A percentile compares a stretch with the other conserved stretches of the same genome.
Conservation (phyloP, 2,113 vertebrate species). For the Colossoma macropomum region DNA sequence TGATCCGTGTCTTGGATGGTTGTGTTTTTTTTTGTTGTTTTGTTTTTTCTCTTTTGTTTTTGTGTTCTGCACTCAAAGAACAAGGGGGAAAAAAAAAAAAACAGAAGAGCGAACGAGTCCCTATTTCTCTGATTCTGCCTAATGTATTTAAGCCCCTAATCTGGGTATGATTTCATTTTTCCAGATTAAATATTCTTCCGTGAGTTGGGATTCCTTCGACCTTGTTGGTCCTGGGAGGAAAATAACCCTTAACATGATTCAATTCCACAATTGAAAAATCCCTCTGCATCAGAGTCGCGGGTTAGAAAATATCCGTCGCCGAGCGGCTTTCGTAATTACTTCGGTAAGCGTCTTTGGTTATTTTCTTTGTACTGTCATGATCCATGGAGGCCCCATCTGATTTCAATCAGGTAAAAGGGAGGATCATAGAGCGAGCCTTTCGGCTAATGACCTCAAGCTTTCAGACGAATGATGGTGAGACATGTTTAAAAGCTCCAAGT, state of each 20-base stretch:
- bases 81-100: background rate
- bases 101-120: background rate
- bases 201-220: conserved; percentile 33
- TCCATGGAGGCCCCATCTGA: conserved; percentile 44
- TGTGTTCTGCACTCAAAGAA: background rate
- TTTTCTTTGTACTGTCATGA: conserved; percentile 44
- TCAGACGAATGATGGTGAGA: conserved; percentile 48
- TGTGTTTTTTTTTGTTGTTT: background rate
- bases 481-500: conserved; percentile 43
- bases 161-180: conserved; percentile 39
- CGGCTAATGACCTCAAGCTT: conserved; percentile 37
- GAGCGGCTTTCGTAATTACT: conserved; percentile 32
- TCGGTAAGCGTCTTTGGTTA: conserved; percentile 29
- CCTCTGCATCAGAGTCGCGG: conserved; percentile 16
- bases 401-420: conserved; percentile 56
- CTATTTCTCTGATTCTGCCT: conserved; percentile 2
- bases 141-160: conserved; percentile 35
- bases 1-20: background rate
- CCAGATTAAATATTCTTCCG: conserved; percentile 45
- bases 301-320: conserved; percentile 23
- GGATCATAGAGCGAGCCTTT: conserved; percentile 24
- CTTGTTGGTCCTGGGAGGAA: conserved; percentile 31
- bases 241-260: conserved; percentile 26
- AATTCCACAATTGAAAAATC: conserved; percentile 37
- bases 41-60: conserved; percentile 1